A percentile compares a stretch with the other conserved stretches of the same genome.
These are phyloP conservation scores for Drosophila tripunctata DNA, from an alignment of 2,888 invertebrate genomes.

Conservation along the genomic window DNA sequence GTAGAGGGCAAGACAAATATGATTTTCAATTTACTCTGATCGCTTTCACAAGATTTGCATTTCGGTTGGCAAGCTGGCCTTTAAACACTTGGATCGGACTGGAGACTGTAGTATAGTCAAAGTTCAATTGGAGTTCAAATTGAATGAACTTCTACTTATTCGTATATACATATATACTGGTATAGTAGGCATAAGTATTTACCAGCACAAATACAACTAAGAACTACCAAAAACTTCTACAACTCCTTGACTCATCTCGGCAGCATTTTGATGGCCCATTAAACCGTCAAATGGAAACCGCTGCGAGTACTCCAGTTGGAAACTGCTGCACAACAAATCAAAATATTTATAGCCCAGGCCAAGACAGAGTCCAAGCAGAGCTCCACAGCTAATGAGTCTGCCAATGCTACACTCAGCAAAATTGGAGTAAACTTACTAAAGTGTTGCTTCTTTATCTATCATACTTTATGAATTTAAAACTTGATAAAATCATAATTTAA, in stretches of 20 bases:
- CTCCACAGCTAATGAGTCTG: slow-evolving; percentile 63
- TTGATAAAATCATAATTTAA: background rate
- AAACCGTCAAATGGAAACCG: slow-evolving; percentile 60
- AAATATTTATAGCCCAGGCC: slow-evolving; percentile 66
- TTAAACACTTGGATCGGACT: slow-evolving; percentile 69
- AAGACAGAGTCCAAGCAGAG: slow-evolving; percentile 1
- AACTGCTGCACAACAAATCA: slow-evolving; percentile 69
- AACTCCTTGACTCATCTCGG: slow-evolving; percentile 22
- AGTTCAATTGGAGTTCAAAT: slow-evolving; percentile 68
- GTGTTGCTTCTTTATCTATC: too few species aligned
- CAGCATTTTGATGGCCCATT: slow-evolving; percentile 61
- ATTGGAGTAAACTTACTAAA: background rate
- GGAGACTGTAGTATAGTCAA: slow-evolving; percentile 37
- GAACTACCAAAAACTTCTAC: background rate
- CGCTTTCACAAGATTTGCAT: slow-evolving; percentile 77
- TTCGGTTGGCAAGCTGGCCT: slow-evolving; percentile 32
- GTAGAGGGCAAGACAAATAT: slow-evolving; percentile 70
- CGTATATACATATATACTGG: background rate
- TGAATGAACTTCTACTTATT: slow-evolving; percentile 11
- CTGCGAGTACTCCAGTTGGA: slow-evolving; percentile 55
- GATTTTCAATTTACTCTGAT: slow-evolving; percentile 75
- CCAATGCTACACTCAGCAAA: slow-evolving; percentile 9
- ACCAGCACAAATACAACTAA: background rate
- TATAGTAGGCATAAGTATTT: too few species aligned
- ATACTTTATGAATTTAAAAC: too few species aligned